phyloP scores from a whole-genome alignment of 2,113 vertebrate genomes.

The Aix galericulata region DNA sequence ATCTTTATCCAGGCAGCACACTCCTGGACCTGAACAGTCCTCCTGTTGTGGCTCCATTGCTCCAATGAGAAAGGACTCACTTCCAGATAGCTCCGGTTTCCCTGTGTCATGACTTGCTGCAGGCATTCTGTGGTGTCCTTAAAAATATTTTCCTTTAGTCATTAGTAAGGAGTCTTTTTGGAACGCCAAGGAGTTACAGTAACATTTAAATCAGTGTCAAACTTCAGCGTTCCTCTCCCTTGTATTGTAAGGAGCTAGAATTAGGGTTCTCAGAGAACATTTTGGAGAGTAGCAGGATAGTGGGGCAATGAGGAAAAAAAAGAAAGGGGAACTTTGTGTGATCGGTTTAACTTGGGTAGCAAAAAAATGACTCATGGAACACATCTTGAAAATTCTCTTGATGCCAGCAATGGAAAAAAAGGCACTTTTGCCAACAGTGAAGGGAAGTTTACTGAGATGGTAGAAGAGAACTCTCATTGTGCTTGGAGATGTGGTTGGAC shows the following conservation, averaged over 20 bases:
- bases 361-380: background rate
- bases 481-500: background rate
- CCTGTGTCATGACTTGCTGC: background rate
- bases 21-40: background rate
- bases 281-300: background rate
- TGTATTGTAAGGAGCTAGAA: background rate
- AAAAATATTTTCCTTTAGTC: background rate
- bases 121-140: background rate
- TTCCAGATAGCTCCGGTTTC: background rate
- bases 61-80: background rate
- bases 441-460: constrained; percentile 33
- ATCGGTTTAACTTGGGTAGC: background rate
- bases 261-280: background rate
- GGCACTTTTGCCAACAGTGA: background rate
- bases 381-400: background rate
- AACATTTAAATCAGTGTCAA: background rate
- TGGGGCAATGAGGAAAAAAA: background rate
- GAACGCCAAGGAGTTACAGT: background rate
- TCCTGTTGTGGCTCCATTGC: background rate
- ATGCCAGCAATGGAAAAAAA: constrained; percentile 8
- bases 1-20: background rate
- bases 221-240: background rate
- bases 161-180: background rate
- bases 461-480: background rate
- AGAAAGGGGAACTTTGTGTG: background rate